Evolutionary conservation across 1,140 invertebrate genomes (phyloP), one percentile per base, ranked within the genome.

Genomic region (Adelges cooleyi): DNA sequence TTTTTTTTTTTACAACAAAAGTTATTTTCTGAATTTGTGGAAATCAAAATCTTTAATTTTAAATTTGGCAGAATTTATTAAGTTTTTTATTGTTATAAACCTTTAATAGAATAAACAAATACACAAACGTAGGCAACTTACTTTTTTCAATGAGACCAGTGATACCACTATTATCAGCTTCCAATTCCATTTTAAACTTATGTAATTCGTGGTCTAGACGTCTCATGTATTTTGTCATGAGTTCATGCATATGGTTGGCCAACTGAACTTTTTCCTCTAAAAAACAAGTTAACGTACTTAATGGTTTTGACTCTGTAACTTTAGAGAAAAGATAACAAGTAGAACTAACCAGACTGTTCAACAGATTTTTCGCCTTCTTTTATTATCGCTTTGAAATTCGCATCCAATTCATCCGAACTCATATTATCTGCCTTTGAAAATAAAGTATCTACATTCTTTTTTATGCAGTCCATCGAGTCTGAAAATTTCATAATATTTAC

Each of bases 151-250:
- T 75, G 33, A 95, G 80, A 78, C 97, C 94, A 11, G 95, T 98
- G 48, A 98, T 97, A 17, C 95, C 95, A 70, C 94, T 90, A 79
- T 98, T 93, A 75, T 98, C 95, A 23, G 94, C 94, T 78, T 99
- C 95, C 44, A 99, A 73, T 78, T 99, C 95, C 82, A 95, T 92
- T 79, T 98, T 98, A 75, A 98, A 98, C 76, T 98, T 98, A 70
- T 92, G 86, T 33, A 97, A 75, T 74, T 98, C 95, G 73, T 90
- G 90, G 74, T 98, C 95, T 49, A 98, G 77, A 76, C 91, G 82
- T 67, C 93, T 79, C 70, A 95, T 79, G 78, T 97, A 97, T 73
- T 92, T 84, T 72, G 95, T 89, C 53, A 98, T 91, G 69, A 97
- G 79, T 70, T 97, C 93, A 75, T 92, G 89, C 80, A 96, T 92